Percentiles rank a stretch among this genome's conserved stretches.
phyloP scores from a whole-genome alignment of 1,140 invertebrate genomes.

The Drosophila ercepeae region DNA sequence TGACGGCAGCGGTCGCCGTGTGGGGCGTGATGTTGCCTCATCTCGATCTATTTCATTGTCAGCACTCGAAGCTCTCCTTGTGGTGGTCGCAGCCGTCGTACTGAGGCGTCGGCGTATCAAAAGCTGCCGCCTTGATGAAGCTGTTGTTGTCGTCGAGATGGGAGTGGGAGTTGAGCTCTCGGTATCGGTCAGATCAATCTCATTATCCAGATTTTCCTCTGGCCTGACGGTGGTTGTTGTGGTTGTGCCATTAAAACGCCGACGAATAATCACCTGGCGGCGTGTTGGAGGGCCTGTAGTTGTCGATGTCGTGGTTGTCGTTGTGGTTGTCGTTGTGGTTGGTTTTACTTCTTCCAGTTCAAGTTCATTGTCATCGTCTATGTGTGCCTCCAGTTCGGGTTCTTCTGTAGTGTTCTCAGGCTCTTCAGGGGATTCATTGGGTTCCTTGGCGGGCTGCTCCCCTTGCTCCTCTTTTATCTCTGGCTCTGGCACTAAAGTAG shows the following conservation, averaged over 20 bases:
- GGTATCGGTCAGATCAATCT: conserved; percentile 4
- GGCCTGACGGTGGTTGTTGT: conserved; percentile 1
- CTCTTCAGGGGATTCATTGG: conserved; percentile 1
- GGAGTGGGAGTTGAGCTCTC: conserved; percentile 8
- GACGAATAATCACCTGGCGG: conserved; percentile 36
- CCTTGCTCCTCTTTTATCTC: background rate
- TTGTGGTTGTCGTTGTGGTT: background rate
- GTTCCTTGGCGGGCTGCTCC: background rate
- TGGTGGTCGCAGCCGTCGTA: conserved; percentile 22
- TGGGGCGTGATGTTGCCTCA: background rate
- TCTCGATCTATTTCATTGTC: conserved; percentile 29
- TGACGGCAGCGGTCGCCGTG: conserved; percentile 16
- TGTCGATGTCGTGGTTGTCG: background rate
- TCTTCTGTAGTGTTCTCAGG: conserved; percentile 13
- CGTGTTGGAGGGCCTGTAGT: conserved; percentile 8
- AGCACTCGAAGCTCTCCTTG: conserved; percentile 7
- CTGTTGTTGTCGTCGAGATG: conserved; percentile 16
- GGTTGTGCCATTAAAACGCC: conserved; percentile 30
- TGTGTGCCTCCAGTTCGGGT: conserved; percentile 18
- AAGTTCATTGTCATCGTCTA: conserved; percentile 36
- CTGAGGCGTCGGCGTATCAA: conserved; percentile 46
- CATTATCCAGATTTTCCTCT: conserved; percentile 23
- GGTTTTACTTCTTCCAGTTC: conserved; percentile 6
- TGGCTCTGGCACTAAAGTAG: background rate
- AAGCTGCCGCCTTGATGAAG: conserved; percentile 15